Evolutionary conservation across 2,888 invertebrate species (phyloP).

Genomic region (Caenorhabditis afra): DNA sequence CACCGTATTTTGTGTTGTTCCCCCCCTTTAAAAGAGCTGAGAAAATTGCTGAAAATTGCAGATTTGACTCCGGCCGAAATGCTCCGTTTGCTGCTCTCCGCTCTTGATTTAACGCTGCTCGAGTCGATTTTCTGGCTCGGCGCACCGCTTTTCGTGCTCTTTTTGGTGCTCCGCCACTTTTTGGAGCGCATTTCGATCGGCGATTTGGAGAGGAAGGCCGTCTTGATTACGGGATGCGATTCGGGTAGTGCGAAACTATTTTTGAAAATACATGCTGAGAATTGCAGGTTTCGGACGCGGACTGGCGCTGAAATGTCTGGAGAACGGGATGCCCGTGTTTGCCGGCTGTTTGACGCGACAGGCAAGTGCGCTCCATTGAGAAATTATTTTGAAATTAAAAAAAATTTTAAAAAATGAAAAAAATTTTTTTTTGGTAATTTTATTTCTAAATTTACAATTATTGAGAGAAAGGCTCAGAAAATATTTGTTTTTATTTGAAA

Average conservation of each 20-base stretch:
- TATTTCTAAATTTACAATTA: too few relatives aligned
- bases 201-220: conserved; percentile 60
- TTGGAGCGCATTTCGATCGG: conserved; percentile 58
- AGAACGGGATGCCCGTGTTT: conserved; percentile 73
- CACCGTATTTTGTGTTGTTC: conserved; percentile 3
- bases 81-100: conserved; percentile 14
- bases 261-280: too few relatives aligned
- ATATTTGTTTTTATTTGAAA: too few relatives aligned
- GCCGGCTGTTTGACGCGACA: conserved; percentile 73
- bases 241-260: too few relatives aligned
- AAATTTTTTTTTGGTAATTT: too few relatives aligned
- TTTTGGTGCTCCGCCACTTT: conserved; percentile 38
- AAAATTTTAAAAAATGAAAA: too few relatives aligned
- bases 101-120: conserved; percentile 22
- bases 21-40: background rate
- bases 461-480: too few relatives aligned
- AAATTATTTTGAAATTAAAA: too few relatives aligned
- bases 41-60: conserved; percentile 14
- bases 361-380: conserved; percentile 13
- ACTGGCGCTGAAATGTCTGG: conserved; percentile 69
- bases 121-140: conserved; percentile 10
- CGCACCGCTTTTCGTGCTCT: background rate
- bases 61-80: conserved; percentile 18
- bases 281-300: conserved; percentile 72
- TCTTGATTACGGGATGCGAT: conserved; percentile 75